Evolutionary conservation across 2,797 vertebrate genomes (phyloP), one percentile per base, ranked within the genome.

Genomic region (Serranus cabrilla): DNA sequence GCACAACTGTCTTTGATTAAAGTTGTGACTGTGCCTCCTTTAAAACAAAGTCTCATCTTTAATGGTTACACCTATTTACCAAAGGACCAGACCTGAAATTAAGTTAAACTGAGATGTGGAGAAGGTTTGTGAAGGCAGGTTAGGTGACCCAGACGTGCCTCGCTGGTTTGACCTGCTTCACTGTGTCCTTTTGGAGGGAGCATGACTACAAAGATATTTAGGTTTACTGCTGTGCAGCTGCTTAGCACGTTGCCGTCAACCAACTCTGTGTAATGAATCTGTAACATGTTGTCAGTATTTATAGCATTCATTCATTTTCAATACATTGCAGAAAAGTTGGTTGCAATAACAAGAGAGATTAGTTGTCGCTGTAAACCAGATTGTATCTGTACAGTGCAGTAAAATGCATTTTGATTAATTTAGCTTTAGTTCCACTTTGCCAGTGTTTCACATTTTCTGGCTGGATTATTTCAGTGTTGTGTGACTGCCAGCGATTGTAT

Each of bases 381-480:
- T 42, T 7, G 14, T 56, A 51, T 54, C 16, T 54, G 2, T 12
- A 13, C 7, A 34, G 5, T 52, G 23, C 14, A 45, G 4, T n/a
- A 42, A 2, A 39, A 17, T 50, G 17, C 16, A 37, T 81, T 67
- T 54, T 43, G 23, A 71, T 68, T 46, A 18, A 37, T 78, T 46
- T 57, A 25, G 20, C 11, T 49, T 52, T 20, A 23, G 18, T 52
- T 63, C 9, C 21, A 11, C 47, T 56, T 67, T 57, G 47, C 17
- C 49, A 3, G 9, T 23, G 34, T 31, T 8, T 5, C 60, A 11
- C 34, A 17, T 55, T 78, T 51, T 39, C 52, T 39, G 13, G n/a
- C 23, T 5, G 66, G 54, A 61, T 71, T 80, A 63, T 55, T 49
- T 78, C 71, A 71, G 42, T 27, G 49, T 52, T 79, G 61, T 27